These are phyloP conservation scores for Tachycineta bicolor DNA, from an alignment of 2,113 vertebrate species.

Conservation along the genomic window DNA sequence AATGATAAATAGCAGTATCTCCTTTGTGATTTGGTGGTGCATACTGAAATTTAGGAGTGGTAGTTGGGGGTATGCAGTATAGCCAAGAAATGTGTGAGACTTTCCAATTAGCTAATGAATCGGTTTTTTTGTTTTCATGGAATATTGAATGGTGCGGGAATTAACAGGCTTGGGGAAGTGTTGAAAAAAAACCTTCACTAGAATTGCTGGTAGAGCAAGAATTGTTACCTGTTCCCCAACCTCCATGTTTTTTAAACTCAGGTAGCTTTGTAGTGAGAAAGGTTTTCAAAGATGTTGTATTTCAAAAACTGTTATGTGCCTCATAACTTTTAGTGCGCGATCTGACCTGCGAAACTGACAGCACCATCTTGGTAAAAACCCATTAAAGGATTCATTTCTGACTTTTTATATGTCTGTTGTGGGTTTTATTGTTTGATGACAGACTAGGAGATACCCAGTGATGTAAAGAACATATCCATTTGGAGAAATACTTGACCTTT, in stretches of 20 bases:
- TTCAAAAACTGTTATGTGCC: background rate
- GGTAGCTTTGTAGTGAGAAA: background rate
- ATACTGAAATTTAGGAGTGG: background rate
- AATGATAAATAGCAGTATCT: background rate
- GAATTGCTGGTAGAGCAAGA: background rate
- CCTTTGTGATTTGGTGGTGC: background rate
- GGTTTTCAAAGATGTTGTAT: background rate
- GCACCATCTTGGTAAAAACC: background rate
- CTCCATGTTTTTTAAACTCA: background rate
- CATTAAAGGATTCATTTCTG: background rate
- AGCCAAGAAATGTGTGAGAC: background rate
- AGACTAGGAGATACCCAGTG: background rate
- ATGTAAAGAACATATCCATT: background rate
- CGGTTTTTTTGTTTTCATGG: background rate
- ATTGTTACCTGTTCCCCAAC: background rate
- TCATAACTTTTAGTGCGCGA: rapidly evolving
- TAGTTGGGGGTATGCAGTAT: background rate
- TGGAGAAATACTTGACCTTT: background rate
- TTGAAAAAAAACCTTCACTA: background rate
- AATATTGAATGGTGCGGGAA: background rate
- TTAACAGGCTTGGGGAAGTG: background rate
- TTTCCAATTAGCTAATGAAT: background rate
- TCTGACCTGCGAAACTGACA: background rate
- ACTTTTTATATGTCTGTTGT: background rate
- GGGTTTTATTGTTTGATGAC: slow-evolving; percentile 11